phyloP scores from a whole-genome alignment of 2,113 vertebrate genomes.

The Drymodes brunneopygia region DNA sequence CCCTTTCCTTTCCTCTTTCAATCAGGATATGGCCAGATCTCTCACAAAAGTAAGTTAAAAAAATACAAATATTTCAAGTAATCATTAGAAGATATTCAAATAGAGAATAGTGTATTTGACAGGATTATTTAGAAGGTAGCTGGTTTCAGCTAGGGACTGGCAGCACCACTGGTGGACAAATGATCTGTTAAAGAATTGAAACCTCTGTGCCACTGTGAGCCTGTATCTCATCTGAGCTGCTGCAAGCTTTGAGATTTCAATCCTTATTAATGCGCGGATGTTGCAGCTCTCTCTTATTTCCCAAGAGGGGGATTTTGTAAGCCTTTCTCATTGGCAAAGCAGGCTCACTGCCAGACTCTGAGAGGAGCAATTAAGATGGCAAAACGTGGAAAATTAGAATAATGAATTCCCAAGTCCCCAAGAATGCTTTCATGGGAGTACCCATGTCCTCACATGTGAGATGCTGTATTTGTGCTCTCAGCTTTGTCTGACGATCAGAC shows the following conservation, averaged over 20 bases:
- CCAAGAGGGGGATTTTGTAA: neutral
- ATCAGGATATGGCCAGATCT: constrained; percentile 87
- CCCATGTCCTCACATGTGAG: accelerated
- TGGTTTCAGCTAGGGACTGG: neutral
- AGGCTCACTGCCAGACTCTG: neutral
- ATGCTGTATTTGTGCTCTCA: neutral
- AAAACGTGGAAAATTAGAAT: constrained; percentile 16
- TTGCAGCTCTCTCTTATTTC: constrained; percentile 50
- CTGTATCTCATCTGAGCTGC: neutral
- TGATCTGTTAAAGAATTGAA: neutral
- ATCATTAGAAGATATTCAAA: neutral
- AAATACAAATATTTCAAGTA: neutral
- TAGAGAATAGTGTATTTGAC: neutral
- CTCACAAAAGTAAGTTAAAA: constrained; percentile 91
- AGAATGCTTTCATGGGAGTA: neutral
- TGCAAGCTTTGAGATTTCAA: neutral
- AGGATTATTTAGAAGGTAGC: neutral
- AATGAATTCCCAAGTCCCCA: neutral
- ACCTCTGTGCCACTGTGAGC: neutral
- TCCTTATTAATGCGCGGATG: neutral
- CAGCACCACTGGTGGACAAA: neutral
- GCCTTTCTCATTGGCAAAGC: neutral
- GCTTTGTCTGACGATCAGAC: neutral
- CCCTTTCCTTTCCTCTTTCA: neutral
- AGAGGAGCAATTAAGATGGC: constrained; percentile 4